Conservation (phyloP, 1,140 invertebrate species). For the Adoxophyes honmai region DNA sequence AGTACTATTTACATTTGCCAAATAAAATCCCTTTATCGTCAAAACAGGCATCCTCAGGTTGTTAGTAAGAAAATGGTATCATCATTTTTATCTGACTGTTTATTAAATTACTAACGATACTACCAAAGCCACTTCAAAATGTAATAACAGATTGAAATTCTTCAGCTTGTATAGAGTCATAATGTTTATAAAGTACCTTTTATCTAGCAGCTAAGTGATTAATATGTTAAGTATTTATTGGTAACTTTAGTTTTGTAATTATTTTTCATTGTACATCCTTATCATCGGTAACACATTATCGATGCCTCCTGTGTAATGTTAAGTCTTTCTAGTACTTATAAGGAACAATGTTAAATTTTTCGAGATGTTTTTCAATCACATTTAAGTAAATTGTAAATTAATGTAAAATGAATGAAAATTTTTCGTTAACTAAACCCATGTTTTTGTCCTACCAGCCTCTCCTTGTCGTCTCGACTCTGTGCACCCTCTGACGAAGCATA, state of each 20-base stretch:
- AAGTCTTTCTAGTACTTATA: constrained; percentile 35
- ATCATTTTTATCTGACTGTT: too few relatives aligned
- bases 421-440: constrained; percentile 57
- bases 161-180: constrained; percentile 32
- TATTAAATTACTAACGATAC: background rate
- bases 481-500: background rate
- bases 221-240: constrained; percentile 68
- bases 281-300: constrained; percentile 22
- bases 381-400: constrained; percentile 72
- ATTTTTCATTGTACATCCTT: constrained; percentile 50
- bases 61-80: too few relatives aligned
- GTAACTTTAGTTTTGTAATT: constrained; percentile 59
- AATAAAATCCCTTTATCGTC: too few relatives aligned
- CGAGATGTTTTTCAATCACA: constrained; percentile 50
- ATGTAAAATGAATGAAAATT: constrained; percentile 75
- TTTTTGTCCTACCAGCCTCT: constrained; percentile 21
- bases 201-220: constrained; percentile 43
- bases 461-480: background rate
- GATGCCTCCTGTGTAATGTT: constrained; percentile 23
- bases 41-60: too few relatives aligned
- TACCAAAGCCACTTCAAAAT: constrained; percentile 16
- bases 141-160: too few relatives aligned
- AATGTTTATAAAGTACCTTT: constrained; percentile 70
- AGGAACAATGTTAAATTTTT: constrained; percentile 63
- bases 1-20: too few relatives aligned